Evolutionary conservation across 1,140 invertebrate species (phyloP), one percentile per base, ranked within the genome.

Genomic region (Philopotamus ludificatus): DNA sequence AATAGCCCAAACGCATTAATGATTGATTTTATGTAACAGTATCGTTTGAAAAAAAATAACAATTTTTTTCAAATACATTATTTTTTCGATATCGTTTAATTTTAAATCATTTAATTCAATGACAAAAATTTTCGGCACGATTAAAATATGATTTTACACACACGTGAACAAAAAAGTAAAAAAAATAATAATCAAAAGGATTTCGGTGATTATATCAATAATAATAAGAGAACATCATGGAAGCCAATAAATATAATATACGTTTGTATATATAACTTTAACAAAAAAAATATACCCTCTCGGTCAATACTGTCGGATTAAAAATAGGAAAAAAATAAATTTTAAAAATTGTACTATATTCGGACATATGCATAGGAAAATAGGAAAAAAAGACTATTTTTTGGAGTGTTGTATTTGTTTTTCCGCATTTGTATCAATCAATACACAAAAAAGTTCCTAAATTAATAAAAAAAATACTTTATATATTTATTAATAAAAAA

Each of bases 1-100:
- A 67, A 70, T 70, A 70, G 68, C 68, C 68, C 68, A 59, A 70
- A 64, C 63, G 58, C 65, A 62, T 70, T 70, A 44, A 58, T 28
- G 55, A 67, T 67, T 70, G 65, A 64, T 70, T 70, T 64, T 63
- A 59, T 66, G 64, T 70, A 65, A 65, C 20, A 28, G n/a, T 66
- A 63, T 70, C 16, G 28, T 66, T 70, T 70, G 15, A 28, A 57
- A n/a, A n/a, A n/a, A 63, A 59, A 54, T 51, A 34, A 23, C 65
- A 50, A n/a, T 21, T 51, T 62, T 65, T 61, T 42, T 65, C 44
- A 39, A 28, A 42, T 57, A 45, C 42, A 47, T 67, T 39, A 34
- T 42, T 61, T 65, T n/a, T n/a, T n/a, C n/a, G n/a, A n/a, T n/a
- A n/a, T n/a, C n/a, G n/a, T n/a, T n/a, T n/a, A n/a, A n/a, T n/a